Base-by-base conservation (phyloP, 2,797 vertebrate species). In the Molossus alvarezi region DNA sequence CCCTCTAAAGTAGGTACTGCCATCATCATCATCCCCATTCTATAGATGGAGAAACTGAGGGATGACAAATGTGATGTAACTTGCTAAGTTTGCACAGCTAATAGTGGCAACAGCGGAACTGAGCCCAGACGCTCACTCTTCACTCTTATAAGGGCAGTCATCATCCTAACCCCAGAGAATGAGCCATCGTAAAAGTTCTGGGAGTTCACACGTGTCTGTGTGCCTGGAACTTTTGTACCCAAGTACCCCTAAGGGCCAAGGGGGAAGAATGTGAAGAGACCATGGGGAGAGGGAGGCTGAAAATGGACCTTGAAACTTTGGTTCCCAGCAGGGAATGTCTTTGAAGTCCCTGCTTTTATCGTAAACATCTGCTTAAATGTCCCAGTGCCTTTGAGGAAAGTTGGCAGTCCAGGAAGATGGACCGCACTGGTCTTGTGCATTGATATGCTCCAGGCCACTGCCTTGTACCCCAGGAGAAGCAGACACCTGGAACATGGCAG, bases 321-420 rank as follows among this genome's bases (percentile, higher is more conserved):
- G 11, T 15, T 96, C 53, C 17, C 71, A 86, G 37, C 37, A 71
- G 55, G 80, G 69, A 90, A 88, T 92, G 86, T 80, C 82, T 97
- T 92, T 96, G 93, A 92, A 96, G 95, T 96, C 41, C 8, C 9
- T 25, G n/a, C 45, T 94, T 89, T 94, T 92, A 96, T 90, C 62
- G 95, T 79, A 92, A 95, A 86, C 45, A 82, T 37, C 75, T 88
- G 81, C 75, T 95, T 71, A 73, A 88, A 82, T 95, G 86, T 91
- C 80, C 75, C 53, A 64, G 72, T 69, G 23, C 29, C 69, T 96
- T 90, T 82, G 55, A 95, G 69, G 64, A 88, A 90, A 90, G 60
- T 55, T 53, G n/a, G n/a, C 57, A 53, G 6, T 79, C 48, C 5
- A 67, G 67, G 48, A 89, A 87, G 69, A 87, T 33, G 58, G 33